Conservation (phyloP, 2,113 vertebrate genomes). For the Plecturocebus donacophilus region DNA sequence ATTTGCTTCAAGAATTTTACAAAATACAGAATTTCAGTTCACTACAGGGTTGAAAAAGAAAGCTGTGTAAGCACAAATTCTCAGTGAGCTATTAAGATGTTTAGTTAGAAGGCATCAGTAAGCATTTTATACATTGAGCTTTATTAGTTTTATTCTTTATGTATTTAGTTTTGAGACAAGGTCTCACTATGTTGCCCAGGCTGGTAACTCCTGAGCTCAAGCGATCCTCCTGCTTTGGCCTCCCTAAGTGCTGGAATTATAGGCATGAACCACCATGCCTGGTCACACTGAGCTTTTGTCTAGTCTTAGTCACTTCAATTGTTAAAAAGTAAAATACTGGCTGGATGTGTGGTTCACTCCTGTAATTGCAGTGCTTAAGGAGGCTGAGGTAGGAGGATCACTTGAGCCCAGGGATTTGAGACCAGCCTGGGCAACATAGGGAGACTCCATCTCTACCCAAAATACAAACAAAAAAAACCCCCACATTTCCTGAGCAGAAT, state of each 20-base stretch:
- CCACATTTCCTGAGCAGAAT: no score
- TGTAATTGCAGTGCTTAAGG: neutral
- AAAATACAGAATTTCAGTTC: neutral
- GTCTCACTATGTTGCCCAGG: no score
- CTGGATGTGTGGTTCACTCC: no score
- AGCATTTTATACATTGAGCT: neutral
- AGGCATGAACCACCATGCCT: no score
- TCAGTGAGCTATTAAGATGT: neutral
- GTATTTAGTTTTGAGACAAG: no score
- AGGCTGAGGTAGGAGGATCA: neutral
- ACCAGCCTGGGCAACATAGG: neutral
- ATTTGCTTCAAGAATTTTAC: neutral
- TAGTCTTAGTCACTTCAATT: neutral
- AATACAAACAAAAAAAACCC: no score
- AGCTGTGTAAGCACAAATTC: neutral
- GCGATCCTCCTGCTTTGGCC: no score
- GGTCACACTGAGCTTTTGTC: neutral
- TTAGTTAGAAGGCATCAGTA: neutral
- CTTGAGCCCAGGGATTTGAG: neutral
- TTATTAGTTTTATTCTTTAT: no score
- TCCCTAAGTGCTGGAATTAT: no score
- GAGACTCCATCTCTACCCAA: neutral
- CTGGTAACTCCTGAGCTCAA: no score
- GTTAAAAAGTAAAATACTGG: neutral
- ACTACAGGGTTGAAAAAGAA: neutral